Conservation (phyloP, 2,113 vertebrate species). For the Sylvietta virens region DNA sequence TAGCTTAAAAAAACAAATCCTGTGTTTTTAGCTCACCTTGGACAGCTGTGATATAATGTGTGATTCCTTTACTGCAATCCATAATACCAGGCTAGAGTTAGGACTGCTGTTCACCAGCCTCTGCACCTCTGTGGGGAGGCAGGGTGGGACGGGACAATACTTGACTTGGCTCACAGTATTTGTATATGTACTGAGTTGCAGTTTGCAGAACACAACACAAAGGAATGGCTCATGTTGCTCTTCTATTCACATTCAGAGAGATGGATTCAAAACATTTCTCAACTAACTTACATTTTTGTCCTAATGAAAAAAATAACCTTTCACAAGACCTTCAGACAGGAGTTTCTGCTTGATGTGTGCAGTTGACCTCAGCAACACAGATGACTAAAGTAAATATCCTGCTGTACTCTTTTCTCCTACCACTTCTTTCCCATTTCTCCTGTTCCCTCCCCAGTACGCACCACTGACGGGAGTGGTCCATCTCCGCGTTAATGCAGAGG, state of each 20-base stretch:
- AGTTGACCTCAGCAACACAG: not conserved
- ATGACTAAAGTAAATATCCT: not conserved
- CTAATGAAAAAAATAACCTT: not conserved
- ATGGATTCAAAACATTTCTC: not conserved
- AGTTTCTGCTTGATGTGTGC: not conserved
- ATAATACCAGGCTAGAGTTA: not conserved
- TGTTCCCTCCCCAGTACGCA: not conserved
- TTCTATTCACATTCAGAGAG: not conserved
- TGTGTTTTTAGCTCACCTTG: not conserved
- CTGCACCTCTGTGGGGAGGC: not conserved
- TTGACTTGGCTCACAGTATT: not conserved
- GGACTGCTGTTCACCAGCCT: not conserved
- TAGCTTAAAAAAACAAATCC: not conserved
- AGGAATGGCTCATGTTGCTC: not conserved
- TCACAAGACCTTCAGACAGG: not conserved
- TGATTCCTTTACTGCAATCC: not conserved
- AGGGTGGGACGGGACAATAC: not conserved
- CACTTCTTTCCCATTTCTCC: not conserved
- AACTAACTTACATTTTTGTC: not conserved
- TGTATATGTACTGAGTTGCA: not conserved
- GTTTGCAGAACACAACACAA: not conserved
- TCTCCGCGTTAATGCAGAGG: conserved; percentile 64
- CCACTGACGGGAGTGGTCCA: conserved; percentile 63
- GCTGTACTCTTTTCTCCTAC: not conserved
- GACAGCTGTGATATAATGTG: not conserved